These are phyloP conservation scores for Phengaris alcon DNA, from an alignment of 2,888 invertebrate genomes.

Conservation along the genomic window DNA sequence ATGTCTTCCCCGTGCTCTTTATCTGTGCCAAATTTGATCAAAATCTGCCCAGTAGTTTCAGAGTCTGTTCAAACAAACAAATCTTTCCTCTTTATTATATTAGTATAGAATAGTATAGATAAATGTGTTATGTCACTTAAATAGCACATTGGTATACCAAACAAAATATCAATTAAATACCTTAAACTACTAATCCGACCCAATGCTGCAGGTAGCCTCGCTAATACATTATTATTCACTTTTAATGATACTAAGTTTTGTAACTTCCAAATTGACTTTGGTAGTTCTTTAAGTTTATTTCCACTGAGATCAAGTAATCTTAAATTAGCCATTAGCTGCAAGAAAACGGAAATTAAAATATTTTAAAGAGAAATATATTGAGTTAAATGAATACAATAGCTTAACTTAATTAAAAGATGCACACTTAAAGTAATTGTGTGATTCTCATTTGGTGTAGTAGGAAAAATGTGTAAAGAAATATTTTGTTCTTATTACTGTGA, in stretches of 20 bases:
- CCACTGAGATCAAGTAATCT: slow-evolving; percentile 82
- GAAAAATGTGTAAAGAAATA: not conserved
- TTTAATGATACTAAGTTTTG: slow-evolving; percentile 81
- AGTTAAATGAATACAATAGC: not conserved
- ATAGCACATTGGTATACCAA: slow-evolving; percentile 38
- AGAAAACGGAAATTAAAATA: slow-evolving; percentile 34
- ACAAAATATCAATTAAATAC: slow-evolving; percentile 46
- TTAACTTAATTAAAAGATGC: not conserved
- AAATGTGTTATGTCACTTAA: no score
- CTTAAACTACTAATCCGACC: slow-evolving; percentile 79
- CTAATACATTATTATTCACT: slow-evolving; percentile 81
- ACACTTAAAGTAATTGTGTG: not conserved
- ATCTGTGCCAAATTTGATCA: no score
- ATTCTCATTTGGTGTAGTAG: not conserved
- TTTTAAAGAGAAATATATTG: not conserved
- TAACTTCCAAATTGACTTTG: slow-evolving; percentile 82
- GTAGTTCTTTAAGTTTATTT: slow-evolving; percentile 79
- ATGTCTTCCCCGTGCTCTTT: no score
- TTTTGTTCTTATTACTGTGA: no score
- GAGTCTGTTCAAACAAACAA: no score
- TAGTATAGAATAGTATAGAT: no score
- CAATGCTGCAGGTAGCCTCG: slow-evolving; percentile 81
- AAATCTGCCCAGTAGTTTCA: no score
- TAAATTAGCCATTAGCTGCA: slow-evolving; percentile 73
- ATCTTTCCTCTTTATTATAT: no score